A percentile compares a stretch with the other conserved stretches of the same genome.
Evolutionary conservation across 2,113 vertebrate genomes (phyloP).

Genomic region (Onychostoma macrolepis): DNA sequence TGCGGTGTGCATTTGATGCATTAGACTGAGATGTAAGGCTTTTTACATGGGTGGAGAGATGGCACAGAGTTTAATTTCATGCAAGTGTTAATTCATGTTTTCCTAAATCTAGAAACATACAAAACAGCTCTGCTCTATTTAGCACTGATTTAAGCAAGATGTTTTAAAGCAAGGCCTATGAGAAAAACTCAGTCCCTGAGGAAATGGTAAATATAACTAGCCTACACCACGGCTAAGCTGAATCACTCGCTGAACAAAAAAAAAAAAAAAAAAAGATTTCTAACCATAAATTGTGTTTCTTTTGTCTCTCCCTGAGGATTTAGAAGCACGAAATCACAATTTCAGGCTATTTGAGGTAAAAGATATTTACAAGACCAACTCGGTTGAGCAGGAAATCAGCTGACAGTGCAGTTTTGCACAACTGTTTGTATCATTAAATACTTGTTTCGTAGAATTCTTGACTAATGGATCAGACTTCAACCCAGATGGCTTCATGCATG

Average conservation of each 20-base stretch:
- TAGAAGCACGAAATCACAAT: neutral
- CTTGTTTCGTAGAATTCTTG: conserved; percentile 25
- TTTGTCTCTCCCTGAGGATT: neutral
- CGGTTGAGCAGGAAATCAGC: neutral
- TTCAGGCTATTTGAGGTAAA: neutral
- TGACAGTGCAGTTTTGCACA: conserved; percentile 24
- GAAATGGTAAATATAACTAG: neutral
- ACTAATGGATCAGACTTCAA: conserved; percentile 15
- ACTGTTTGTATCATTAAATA: conserved; percentile 10
- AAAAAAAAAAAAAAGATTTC: neutral
- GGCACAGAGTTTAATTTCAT: neutral
- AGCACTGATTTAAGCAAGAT: conserved; percentile 29
- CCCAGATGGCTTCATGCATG: conserved; percentile 13
- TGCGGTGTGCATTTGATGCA: too few relatives aligned
- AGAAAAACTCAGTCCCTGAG: neutral
- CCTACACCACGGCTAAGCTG: neutral
- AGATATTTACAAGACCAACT: neutral
- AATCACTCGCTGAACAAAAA: neutral
- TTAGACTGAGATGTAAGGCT: neutral
- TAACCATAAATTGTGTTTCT: neutral
- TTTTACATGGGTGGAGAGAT: neutral
- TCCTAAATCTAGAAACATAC: neutral
- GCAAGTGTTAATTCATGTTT: neutral
- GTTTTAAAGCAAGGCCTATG: neutral
- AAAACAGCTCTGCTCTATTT: conserved; percentile 9